A percentile compares a stretch with the other conserved stretches of the same genome.
Conservation (phyloP, 2,797 vertebrate species). For the Mormyrops boulengeri region DNA sequence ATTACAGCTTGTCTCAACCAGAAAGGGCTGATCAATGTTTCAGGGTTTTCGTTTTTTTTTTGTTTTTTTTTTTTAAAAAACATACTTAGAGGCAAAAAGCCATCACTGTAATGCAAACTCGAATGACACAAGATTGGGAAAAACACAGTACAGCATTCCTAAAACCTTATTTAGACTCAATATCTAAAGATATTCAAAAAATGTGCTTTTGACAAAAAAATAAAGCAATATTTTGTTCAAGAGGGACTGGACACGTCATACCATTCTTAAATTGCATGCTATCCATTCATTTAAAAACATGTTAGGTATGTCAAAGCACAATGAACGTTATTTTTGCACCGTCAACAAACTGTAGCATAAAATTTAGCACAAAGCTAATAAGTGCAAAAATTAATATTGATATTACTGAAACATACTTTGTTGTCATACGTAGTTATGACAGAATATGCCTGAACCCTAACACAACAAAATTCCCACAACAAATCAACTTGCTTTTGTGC, state of each 20-base stretch:
- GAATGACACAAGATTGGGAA: background rate
- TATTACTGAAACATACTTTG: background rate
- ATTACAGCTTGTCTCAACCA: slow-evolving; percentile 43
- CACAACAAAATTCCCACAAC: background rate
- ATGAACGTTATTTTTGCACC: background rate
- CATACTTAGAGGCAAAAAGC: slow-evolving; percentile 9
- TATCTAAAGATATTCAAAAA: background rate
- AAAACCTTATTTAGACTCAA: background rate
- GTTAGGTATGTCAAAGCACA: background rate
- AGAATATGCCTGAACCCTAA: background rate
- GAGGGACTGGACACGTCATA: background rate
- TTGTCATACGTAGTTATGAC: background rate
- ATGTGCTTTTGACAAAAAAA: background rate
- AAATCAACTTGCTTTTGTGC: background rate
- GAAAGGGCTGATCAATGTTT: slow-evolving; percentile 41
- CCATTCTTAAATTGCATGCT: background rate
- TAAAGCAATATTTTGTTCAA: background rate
- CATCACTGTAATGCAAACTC: slow-evolving; percentile 1
- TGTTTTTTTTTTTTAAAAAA: background rate
- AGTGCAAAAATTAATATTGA: background rate
- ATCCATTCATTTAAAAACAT: background rate
- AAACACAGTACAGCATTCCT: background rate
- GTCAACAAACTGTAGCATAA: background rate
- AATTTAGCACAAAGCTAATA: background rate
- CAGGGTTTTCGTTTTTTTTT: background rate